Conservation (phyloP, 2,797 vertebrate species). For the Sebastes nivosus region DNA sequence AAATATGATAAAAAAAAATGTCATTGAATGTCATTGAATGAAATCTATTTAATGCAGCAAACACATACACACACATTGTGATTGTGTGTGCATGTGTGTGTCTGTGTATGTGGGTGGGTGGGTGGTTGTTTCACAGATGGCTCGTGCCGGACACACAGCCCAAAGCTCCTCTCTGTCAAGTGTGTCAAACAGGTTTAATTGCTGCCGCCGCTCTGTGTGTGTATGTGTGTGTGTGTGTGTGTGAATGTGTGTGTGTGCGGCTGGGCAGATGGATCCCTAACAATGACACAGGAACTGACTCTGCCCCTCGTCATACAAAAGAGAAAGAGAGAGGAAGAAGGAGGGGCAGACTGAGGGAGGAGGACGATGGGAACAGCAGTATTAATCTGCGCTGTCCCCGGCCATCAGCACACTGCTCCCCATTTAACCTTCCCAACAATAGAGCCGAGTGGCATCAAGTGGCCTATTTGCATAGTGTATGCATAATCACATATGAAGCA, state of each 20-base stretch:
- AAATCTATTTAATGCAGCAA: constrained; percentile 34
- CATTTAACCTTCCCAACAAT: constrained; percentile 52
- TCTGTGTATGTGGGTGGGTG: not conserved
- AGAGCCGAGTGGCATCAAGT: constrained; percentile 43
- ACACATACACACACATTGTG: not conserved
- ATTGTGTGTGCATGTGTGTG: constrained; percentile 19
- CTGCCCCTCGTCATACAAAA: constrained; percentile 47
- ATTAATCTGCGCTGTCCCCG: constrained; percentile 42
- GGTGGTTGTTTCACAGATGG: constrained; percentile 71
- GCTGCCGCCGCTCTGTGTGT: constrained; percentile 32
- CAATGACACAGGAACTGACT: constrained; percentile 77
- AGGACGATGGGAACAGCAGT: constrained; percentile 35
- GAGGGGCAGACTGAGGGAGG: constrained; percentile 15
- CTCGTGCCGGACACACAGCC: constrained; percentile 69
- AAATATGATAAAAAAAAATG: not conserved
- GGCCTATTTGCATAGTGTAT: constrained; percentile 50
- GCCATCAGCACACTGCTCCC: constrained; percentile 30
- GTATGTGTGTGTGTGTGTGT: constrained; percentile 17
- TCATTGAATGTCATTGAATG: constrained; percentile 57
- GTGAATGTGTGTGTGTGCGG: constrained; percentile 6
- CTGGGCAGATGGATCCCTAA: constrained; percentile 65
- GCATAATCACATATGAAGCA: constrained; percentile 40
- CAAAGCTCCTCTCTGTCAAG: constrained; percentile 74
- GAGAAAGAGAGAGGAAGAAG: constrained; percentile 40
- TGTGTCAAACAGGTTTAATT: constrained; percentile 82